Percentiles rank a stretch among this genome's conserved stretches.
phyloP scores from a whole-genome alignment of 2,113 vertebrate genomes.

The Amia ocellicauda region DNA sequence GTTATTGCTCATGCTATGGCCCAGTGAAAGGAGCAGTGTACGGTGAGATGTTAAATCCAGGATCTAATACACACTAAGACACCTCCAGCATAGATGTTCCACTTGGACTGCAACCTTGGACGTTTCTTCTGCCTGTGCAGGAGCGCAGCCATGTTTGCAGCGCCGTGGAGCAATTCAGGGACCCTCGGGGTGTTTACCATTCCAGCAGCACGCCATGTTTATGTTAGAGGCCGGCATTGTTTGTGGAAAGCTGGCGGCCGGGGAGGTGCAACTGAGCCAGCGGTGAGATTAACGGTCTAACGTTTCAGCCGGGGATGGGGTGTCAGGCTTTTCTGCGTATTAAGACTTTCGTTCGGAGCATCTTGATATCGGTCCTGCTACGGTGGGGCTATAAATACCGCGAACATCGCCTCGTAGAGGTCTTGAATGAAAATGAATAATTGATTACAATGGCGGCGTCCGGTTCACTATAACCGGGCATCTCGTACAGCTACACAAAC shows the following conservation, averaged over 20 bases:
- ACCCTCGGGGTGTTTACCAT: no score
- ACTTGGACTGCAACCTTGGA: no score
- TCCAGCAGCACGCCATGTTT: no score
- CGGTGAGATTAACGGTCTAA: background rate
- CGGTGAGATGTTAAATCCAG: no score
- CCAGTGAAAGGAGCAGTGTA: no score
- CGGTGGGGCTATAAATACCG: background rate
- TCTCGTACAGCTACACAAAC: background rate
- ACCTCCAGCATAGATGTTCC: no score
- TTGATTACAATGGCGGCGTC: background rate
- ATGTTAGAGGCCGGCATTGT: no score
- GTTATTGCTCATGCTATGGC: no score
- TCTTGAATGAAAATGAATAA: background rate
- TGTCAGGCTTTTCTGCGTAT: slow-evolving; percentile 3
- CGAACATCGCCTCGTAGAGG: background rate
- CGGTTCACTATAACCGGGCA: background rate
- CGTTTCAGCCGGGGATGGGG: background rate
- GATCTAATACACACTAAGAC: no score
- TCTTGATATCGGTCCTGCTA: background rate
- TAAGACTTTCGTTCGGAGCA: background rate
- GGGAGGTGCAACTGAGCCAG: background rate
- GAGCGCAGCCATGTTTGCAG: no score
- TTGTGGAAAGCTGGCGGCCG: background rate
- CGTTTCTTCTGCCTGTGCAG: no score
- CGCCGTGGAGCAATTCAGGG: no score